Evolutionary conservation across 35 echinoderm and acorn worm genomes (phyloP), one percentile per base, ranked within the genome.

Genomic region (Stichopus chloronotus): DNA sequence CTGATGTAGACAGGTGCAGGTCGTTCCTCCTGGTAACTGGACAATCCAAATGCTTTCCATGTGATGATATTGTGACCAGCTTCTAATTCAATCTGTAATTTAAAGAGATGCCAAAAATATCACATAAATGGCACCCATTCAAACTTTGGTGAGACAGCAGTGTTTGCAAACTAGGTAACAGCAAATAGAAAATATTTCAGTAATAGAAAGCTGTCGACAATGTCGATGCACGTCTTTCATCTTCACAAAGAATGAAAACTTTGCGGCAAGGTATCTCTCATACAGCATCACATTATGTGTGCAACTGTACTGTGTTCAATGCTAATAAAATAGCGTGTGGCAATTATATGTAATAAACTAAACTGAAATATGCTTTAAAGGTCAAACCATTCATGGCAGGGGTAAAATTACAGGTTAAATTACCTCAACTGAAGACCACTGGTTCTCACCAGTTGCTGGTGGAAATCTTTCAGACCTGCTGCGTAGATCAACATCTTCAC

Each of bases 61-160:
- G 95, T 95, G 19, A 99, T 99, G 9, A 99, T 93, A 43, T 99
- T 99, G 58, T 95, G 84, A 23, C 95, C 97, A 16, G 95, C 86
- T 78, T 92, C 84, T 11, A 99, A 88, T 43, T 72, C 53, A 7
- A 99, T 90, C 95, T 96, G 54, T 17, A 88, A n/a, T n/a, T n/a
- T n/a, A n/a, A 83, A 17, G 52, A 53, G 25, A 83, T 55, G 9
- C 14, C 17, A 9, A 14, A 57, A 53, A 25, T 79, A 21, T 13
- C 13, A 72, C 13, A 72, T 72, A 72, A 72, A 16, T 72, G 69
- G 30, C 30, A 43, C 30, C 30, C 30, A 43, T 43, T 43, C 30
- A 43, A 43, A 43, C 30, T 43, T 43, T 43, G 30, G 30, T 43
- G 0, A 1, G 30, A 3, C 0, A 43, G 30, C 30, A 43, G 30